phyloP scores from a whole-genome alignment of 2,797 vertebrate genomes.

The Fistularia tabacaria region DNA sequence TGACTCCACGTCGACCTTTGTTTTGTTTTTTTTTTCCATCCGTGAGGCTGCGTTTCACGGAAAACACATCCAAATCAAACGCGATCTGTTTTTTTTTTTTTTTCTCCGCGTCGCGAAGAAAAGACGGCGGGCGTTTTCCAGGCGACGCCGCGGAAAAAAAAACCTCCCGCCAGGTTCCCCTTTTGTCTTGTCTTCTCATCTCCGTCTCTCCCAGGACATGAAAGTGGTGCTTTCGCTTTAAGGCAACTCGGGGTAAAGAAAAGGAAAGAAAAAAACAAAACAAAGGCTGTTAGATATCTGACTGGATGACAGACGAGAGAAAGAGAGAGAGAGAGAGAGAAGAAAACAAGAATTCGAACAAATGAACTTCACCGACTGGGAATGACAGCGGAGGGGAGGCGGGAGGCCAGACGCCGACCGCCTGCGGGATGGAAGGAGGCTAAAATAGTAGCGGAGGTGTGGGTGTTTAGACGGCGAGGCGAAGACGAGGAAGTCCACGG shows the following conservation, averaged over 20 bases:
- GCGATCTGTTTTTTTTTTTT: too few species aligned
- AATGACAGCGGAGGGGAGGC: conserved; percentile 23
- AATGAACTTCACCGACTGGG: conserved; percentile 56
- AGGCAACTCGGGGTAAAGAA: conserved; percentile 43
- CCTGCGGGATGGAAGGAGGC: conserved; percentile 37
- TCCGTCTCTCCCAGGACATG: conserved; percentile 40
- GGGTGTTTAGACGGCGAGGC: conserved; percentile 25
- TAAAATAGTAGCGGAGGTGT: conserved; percentile 19
- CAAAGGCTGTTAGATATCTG: conserved; percentile 56
- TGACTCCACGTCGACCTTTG: too few species aligned
- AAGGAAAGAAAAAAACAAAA: too few species aligned
- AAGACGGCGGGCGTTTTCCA: conserved; percentile 1
- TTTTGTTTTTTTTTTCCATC: too few species aligned
- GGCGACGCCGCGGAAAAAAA: conserved; percentile 27
- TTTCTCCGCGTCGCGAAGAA: background rate
- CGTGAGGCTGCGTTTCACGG: too few species aligned
- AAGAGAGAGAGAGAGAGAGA: conserved; percentile 24
- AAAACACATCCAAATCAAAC: too few species aligned
- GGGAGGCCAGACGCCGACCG: conserved; percentile 24
- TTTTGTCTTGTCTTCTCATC: conserved; percentile 48
- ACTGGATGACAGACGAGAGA: conserved; percentile 40
- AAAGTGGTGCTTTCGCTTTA: conserved; percentile 44
- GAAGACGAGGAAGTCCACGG: conserved; percentile 31
- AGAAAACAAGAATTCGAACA: conserved; percentile 40
- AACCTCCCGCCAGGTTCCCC: conserved; percentile 40